A percentile compares a stretch with the other conserved stretches of the same genome.
These are phyloP conservation scores for Enoplolaimus lenunculus DNA, from an alignment of 2,888 invertebrate species.

Conservation along the genomic window DNA sequence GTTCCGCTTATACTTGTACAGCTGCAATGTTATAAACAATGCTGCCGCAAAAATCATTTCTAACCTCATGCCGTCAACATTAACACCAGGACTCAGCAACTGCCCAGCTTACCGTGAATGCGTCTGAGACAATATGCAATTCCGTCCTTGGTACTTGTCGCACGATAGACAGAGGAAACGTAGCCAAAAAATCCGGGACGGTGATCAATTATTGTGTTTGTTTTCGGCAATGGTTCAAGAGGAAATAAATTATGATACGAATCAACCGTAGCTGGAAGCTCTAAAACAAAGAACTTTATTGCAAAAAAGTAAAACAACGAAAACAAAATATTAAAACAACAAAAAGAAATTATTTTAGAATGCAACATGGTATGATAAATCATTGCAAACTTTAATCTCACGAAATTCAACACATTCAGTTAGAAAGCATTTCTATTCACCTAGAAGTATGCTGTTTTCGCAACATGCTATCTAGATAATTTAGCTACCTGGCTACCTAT, in stretches of 20 bases:
- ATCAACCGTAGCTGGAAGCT: slow-evolving; percentile 72
- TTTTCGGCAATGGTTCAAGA: slow-evolving; percentile 53
- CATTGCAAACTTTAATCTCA: too few relatives aligned
- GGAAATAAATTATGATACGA: slow-evolving; percentile 75
- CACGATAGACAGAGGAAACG: slow-evolving; percentile 75
- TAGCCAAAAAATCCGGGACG: slow-evolving; percentile 58
- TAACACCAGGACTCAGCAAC: too few relatives aligned
- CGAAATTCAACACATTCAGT: too few relatives aligned
- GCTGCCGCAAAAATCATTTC: too few relatives aligned
- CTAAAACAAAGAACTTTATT: slow-evolving; percentile 45
- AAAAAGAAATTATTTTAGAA: slow-evolving; percentile 58
- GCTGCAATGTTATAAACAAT: too few relatives aligned
- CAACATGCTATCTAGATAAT: too few relatives aligned
- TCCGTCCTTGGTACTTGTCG: slow-evolving; percentile 69
- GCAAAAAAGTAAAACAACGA: slow-evolving; percentile 20
- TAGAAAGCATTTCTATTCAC: too few relatives aligned
- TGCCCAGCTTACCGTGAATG: slow-evolving; percentile 59
- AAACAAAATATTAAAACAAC: too few relatives aligned
- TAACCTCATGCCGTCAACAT: too few relatives aligned
- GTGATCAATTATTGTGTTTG: slow-evolving; percentile 33
- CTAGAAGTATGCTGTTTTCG: too few relatives aligned
- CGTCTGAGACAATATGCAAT: slow-evolving; percentile 69
- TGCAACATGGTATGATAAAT: slow-evolving; percentile 55
- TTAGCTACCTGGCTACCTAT: too few relatives aligned
- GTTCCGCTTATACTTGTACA: too few relatives aligned